phyloP scores from a whole-genome alignment of 1,140 invertebrate genomes.

The Trinorchestia longiramus region DNA sequence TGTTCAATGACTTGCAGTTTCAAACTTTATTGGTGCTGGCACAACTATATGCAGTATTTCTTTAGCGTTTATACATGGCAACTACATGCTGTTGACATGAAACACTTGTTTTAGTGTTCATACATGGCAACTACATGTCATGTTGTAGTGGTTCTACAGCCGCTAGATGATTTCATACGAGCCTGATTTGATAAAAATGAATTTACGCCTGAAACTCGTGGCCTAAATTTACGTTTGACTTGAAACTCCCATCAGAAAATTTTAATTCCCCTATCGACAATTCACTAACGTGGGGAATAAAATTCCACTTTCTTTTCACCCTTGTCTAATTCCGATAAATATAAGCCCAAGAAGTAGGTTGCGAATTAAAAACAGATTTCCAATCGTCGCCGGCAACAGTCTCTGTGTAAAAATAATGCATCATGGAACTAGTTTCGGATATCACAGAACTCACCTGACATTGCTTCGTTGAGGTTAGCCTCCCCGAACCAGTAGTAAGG shows the following conservation, averaged over 20 bases:
- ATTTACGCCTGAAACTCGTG: not conserved
- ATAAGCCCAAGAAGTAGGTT: no score
- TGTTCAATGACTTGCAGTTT: not conserved
- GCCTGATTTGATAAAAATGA: not conserved
- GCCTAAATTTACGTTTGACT: not conserved
- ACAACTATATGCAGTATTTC: no score
- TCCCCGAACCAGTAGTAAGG: constrained; percentile 15
- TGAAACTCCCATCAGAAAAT: not conserved
- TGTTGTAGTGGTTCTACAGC: no score
- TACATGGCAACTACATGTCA: not conserved
- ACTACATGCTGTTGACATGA: not conserved
- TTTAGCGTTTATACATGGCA: not conserved
- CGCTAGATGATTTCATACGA: no score
- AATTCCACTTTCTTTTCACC: not conserved
- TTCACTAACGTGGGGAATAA: not conserved
- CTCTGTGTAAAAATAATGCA: not conserved
- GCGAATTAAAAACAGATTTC: not conserved
- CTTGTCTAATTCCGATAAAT: not conserved
- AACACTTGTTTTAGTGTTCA: not conserved
- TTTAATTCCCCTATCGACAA: not conserved
- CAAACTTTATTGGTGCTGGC: not conserved
- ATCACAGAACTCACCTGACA: constrained; percentile 4
- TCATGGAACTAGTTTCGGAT: not conserved
- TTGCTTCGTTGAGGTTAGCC: not conserved
- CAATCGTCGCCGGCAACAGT: not conserved